Conservation (phyloP, 1,140 invertebrate genomes). For the Pectinophora gossypiella region DNA sequence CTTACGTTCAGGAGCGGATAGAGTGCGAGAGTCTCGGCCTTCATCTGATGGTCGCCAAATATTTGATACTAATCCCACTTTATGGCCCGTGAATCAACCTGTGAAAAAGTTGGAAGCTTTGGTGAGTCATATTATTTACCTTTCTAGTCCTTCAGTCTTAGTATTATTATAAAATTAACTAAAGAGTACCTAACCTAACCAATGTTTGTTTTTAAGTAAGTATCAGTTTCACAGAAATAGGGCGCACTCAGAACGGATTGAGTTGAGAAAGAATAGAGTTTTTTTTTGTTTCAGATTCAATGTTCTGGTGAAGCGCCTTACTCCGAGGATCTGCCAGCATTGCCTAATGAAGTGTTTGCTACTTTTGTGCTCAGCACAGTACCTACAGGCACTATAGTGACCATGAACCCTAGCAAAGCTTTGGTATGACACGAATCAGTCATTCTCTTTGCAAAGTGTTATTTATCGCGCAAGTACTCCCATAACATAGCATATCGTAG, state of each 20-base stretch:
- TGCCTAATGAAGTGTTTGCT: constrained; percentile 76
- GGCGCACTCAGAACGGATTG: too few relatives aligned
- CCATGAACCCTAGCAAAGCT: constrained; percentile 76
- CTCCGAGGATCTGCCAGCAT: constrained; percentile 76
- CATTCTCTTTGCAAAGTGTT: too few relatives aligned
- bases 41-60: constrained; percentile 79
- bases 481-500: too few relatives aligned
- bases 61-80: constrained; percentile 77
- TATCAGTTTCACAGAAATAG: too few relatives aligned
- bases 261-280: too few relatives aligned
- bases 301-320: constrained; percentile 80
- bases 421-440: constrained; percentile 74
- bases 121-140: constrained; percentile 59
- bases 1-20: constrained; percentile 27
- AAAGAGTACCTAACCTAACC: too few relatives aligned
- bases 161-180: too few relatives aligned
- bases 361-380: constrained; percentile 74
- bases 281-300: constrained; percentile 10
- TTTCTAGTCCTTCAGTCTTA: too few relatives aligned
- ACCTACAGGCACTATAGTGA: constrained; percentile 42
- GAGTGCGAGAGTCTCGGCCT: constrained; percentile 69
- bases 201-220: too few relatives aligned
- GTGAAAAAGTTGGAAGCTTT: constrained; percentile 79
- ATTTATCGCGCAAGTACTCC: constrained; percentile 9
- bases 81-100: constrained; percentile 82